A percentile compares a stretch with the other conserved stretches of the same genome.
Conservation (phyloP, 2,113 vertebrate genomes). For the Neofelis nebulosa region DNA sequence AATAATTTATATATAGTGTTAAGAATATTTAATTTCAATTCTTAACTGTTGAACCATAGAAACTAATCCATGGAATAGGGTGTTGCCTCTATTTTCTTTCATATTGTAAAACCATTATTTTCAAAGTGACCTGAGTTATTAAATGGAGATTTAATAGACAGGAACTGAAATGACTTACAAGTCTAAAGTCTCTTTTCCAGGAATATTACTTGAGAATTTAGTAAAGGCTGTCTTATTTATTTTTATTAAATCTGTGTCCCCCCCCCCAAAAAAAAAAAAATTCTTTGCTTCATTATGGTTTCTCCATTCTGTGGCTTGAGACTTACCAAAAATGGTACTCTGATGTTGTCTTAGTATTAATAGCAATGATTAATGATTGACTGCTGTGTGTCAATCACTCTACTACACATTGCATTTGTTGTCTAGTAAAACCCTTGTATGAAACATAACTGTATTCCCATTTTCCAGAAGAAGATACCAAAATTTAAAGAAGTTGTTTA, state of each 20-base stretch:
- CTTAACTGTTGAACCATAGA: background rate
- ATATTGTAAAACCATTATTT: background rate
- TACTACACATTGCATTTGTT: background rate
- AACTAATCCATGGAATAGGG: background rate
- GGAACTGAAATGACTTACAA: slow-evolving; percentile 18
- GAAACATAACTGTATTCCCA: background rate
- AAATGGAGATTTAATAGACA: slow-evolving; percentile 11
- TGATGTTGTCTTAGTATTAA: background rate
- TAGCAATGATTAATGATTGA: background rate
- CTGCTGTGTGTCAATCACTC: background rate
- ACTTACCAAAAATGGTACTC: background rate
- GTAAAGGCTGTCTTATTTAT: background rate
- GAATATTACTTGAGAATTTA: slow-evolving; percentile 9
- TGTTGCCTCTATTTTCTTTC: background rate
- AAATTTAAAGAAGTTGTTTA: background rate
- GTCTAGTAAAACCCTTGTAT: background rate
- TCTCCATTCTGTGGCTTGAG: background rate
- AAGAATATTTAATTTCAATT: slow-evolving; percentile 24
- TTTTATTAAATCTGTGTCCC: background rate
- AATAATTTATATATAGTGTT: slow-evolving; percentile 36
- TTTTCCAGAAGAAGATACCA: background rate
- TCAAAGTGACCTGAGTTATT: slow-evolving; percentile 3
- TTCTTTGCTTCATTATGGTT: background rate
- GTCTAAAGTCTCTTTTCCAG: background rate
- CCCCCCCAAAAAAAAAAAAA: no score